Evolutionary conservation across 2,797 vertebrate species (phyloP).

Genomic region (Peromyscus melanophrys): DNA sequence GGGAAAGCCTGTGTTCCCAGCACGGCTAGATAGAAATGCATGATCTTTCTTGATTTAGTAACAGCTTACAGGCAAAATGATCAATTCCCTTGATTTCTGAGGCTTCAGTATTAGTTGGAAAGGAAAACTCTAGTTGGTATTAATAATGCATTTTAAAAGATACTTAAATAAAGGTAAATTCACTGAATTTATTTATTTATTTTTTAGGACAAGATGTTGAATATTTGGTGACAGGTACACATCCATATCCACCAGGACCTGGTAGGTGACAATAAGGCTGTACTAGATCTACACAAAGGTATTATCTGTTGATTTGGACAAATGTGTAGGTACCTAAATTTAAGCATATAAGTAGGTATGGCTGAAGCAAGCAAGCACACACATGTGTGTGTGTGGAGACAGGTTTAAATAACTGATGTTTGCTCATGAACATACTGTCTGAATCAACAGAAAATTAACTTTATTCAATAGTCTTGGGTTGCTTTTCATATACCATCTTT

Average conservation of each 20-base stretch:
- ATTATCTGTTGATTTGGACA: slow-evolving; percentile 32
- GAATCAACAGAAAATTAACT: slow-evolving; percentile 38
- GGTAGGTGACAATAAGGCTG: slow-evolving; percentile 89
- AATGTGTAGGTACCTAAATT: neutral
- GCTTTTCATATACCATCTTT: neutral
- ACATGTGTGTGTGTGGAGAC: neutral
- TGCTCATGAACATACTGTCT: slow-evolving; percentile 11
- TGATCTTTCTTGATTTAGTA: neutral
- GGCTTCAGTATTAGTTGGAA: slow-evolving; percentile 36
- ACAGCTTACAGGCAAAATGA: neutral
- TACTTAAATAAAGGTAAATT: neutral
- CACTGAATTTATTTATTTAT: neutral
- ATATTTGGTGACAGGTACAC: slow-evolving; percentile 98
- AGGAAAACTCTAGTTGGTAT: slow-evolving; percentile 23
- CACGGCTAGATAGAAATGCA: neutral
- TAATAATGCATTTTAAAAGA: slow-evolving; percentile 50
- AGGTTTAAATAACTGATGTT: slow-evolving; percentile 48
- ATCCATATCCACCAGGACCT: slow-evolving; percentile 97
- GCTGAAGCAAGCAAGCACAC: neutral
- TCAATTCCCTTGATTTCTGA: neutral
- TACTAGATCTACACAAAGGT: neutral
- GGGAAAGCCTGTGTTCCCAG: neutral
- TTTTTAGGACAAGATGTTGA: slow-evolving; percentile 94
- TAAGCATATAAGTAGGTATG: neutral
- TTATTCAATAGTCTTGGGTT: neutral